Conservation (phyloP, 2,888 invertebrate genomes). For the Elysia crispata region DNA sequence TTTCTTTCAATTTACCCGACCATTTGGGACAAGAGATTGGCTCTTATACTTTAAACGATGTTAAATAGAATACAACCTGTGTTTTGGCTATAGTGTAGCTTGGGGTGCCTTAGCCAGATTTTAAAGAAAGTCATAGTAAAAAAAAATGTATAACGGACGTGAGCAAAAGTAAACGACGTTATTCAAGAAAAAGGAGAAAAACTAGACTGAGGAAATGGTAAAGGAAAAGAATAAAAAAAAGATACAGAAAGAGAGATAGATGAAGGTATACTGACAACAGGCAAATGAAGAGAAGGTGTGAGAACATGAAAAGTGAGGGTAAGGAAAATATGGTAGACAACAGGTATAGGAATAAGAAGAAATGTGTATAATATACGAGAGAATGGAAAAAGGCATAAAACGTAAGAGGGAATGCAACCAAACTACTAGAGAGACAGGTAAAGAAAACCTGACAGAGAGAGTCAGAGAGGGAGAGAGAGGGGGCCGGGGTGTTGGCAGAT, state of each 20-base stretch:
- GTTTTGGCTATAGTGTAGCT: too few species aligned
- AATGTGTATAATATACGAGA: not conserved
- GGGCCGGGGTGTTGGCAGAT: not conserved
- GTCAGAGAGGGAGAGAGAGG: not conserved
- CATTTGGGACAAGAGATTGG: too few species aligned
- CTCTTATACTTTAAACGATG: too few species aligned
- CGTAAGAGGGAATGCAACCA: not conserved
- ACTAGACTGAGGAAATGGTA: not conserved
- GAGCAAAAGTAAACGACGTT: too few species aligned
- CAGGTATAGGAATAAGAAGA: too few species aligned
- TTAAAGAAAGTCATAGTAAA: too few species aligned
- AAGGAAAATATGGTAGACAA: not conserved
- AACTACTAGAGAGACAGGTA: not conserved
- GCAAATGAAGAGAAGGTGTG: not conserved
- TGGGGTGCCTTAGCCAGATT: too few species aligned
- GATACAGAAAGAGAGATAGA: not conserved
- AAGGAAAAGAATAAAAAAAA: not conserved
- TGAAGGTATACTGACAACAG: not conserved
- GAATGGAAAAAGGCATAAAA: not conserved
- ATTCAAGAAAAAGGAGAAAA: not conserved
- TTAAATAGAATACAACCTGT: too few species aligned
- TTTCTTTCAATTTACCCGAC: too few species aligned
- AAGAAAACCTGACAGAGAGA: not conserved
- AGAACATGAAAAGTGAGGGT: not conserved
- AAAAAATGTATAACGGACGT: too few species aligned